Evolutionary conservation across 2,113 vertebrate genomes (phyloP), one percentile per base, ranked within the genome.

Genomic region (Chamaetylas fuelleborni): DNA sequence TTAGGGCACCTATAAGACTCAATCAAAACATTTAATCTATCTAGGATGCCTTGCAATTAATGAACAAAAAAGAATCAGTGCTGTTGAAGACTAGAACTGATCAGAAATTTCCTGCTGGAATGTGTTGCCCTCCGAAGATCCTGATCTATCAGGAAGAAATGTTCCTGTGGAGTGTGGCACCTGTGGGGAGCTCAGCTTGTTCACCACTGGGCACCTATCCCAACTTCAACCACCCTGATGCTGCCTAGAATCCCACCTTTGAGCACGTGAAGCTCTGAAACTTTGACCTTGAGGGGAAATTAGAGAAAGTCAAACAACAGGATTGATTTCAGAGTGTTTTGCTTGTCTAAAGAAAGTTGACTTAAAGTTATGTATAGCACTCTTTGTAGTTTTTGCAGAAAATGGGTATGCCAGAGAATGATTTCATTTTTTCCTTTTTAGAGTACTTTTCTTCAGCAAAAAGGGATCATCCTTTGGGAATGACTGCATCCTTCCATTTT

Each of bases 231-330:
- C 23, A 33, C 19, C 2, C 23, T n/a, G 25, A 13, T 22, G 24
- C 34, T 83, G 26, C 36, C 54, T 19, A 33, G 24, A 60, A 34
- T 45, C 25, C 8, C 22, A 33, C n/a, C 31, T 65, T 23, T 0
- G 1, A 57, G 31, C 18, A 57, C 14, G 12, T 0, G 1, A 50
- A 33, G 5, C 33, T 38, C 65, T 1, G 1, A 80, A 77, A 53
- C 1, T 24, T 70, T 43, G 25, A 48, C 25, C 15, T 28, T 36
- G 43, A 38, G 19, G 8, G 8, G 5, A 33, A 33, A 56, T 42
- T 42, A 34, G 10, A 71, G 38, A 69, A 64, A 70, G 20, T 51
- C 33, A 71, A 76, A 80, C 1, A 62, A 43, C 6, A 58, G 23
- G 19, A 43, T 16, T 77, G 29, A 31, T 79, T 51, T 88, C 31